phyloP scores from a whole-genome alignment of 2,888 invertebrate species.

The Venustoraphidia nigricollis region DNA sequence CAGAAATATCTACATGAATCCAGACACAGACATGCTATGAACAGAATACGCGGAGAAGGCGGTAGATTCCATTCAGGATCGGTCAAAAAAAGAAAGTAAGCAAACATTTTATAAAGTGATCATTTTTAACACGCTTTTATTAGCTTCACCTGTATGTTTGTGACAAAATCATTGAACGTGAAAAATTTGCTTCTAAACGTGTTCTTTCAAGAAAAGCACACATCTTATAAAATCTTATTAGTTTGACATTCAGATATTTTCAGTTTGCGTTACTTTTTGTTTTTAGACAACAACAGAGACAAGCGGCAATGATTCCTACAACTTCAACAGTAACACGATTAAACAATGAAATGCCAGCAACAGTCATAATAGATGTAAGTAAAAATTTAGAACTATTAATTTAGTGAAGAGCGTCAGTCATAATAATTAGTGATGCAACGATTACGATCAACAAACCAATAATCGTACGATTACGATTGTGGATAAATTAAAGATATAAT shows the following conservation, averaged over 20 bases:
- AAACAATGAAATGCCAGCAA: conserved; percentile 20
- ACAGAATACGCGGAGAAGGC: conserved; percentile 89
- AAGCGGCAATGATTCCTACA: conserved; percentile 21
- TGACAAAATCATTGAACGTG: no score
- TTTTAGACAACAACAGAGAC: conserved; percentile 17
- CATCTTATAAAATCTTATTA: no score
- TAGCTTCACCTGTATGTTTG: no score
- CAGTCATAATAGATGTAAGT: conserved; percentile 27
- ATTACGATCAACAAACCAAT: no score
- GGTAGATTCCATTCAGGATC: conserved; percentile 81
- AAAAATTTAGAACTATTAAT: not conserved
- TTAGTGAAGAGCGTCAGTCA: no score
- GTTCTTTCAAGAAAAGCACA: not conserved
- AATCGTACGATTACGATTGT: no score
- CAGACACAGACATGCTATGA: conserved; percentile 93
- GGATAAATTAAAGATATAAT: no score
- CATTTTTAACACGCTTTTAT: not conserved
- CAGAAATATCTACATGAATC: conserved; percentile 99
- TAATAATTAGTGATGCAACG: no score
- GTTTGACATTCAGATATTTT: no score
- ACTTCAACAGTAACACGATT: conserved; percentile 16
- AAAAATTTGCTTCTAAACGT: no score
- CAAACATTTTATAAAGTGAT: not conserved
- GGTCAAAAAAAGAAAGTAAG: conserved; percentile 24
- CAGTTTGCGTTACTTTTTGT: conserved; percentile 2